These are phyloP conservation scores for Gerosis bhagava DNA, from an alignment of 2,888 invertebrate species.

Conservation along the genomic window DNA sequence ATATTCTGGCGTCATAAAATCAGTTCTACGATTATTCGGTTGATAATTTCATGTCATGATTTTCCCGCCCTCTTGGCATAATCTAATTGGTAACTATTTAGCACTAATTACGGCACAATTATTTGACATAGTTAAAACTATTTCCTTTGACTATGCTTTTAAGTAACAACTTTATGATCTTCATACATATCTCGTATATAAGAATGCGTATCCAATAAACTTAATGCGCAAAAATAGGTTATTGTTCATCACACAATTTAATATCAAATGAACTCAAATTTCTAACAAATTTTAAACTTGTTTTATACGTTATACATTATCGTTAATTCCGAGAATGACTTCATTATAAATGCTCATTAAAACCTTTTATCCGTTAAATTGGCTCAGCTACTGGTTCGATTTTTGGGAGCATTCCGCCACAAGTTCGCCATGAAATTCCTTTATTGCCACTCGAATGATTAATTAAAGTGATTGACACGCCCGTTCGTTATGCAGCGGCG, in stretches of 20 bases:
- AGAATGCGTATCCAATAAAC: too few relatives aligned
- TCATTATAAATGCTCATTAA: slow-evolving; percentile 3
- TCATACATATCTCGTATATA: too few relatives aligned
- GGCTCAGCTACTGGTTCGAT: slow-evolving; percentile 20
- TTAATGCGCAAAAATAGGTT: background rate
- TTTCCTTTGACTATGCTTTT: too few relatives aligned
- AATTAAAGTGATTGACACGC: slow-evolving; percentile 75
- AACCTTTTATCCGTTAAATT: slow-evolving; percentile 9
- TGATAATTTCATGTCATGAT: too few relatives aligned
- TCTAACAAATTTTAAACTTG: slow-evolving; percentile 1
- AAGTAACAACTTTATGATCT: too few relatives aligned
- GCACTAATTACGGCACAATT: too few relatives aligned
- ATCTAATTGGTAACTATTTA: too few relatives aligned
- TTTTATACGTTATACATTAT: background rate
- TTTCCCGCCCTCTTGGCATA: too few relatives aligned
- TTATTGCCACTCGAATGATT: slow-evolving; percentile 63
- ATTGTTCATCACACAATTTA: slow-evolving; percentile 3
- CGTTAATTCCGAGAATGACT: too few relatives aligned
- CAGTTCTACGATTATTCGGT: too few relatives aligned
- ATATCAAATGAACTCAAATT: slow-evolving; percentile 1
- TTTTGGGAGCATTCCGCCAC: slow-evolving; percentile 29
- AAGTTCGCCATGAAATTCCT: slow-evolving; percentile 45
- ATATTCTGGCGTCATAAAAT: too few relatives aligned
- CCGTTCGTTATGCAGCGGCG: slow-evolving; percentile 67
- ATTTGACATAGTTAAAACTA: too few relatives aligned